phyloP scores from a whole-genome alignment of 2,888 invertebrate genomes.

The Eilema sororculum region DNA sequence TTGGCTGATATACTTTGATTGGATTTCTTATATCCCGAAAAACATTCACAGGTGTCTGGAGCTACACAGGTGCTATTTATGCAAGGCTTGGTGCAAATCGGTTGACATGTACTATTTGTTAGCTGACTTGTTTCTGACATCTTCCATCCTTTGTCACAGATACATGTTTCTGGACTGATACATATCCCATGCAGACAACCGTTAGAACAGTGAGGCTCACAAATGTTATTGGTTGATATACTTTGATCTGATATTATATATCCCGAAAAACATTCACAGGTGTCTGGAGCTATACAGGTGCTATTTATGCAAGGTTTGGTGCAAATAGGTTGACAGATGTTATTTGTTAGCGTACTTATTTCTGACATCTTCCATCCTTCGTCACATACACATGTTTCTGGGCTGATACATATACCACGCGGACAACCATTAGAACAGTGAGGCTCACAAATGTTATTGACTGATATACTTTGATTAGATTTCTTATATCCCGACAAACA shows the following conservation, averaged over 20 bases:
- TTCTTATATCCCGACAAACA: slow-evolving; percentile 20
- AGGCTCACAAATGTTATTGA: not conserved
- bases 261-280: slow-evolving; percentile 22
- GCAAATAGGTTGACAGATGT: slow-evolving; percentile 32
- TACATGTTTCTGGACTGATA: not conserved
- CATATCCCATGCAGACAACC: not conserved
- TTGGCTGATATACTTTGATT: not conserved
- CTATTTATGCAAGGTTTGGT: slow-evolving; percentile 20
- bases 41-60: slow-evolving; percentile 31
- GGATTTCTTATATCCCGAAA: slow-evolving; percentile 9
- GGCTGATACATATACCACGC: not conserved
- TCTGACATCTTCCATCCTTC: not conserved
- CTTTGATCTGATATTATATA: not conserved
- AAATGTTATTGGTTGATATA: not conserved
- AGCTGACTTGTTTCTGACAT: not conserved
- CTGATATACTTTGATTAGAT: not conserved
- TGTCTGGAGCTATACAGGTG: slow-evolving; percentile 25
- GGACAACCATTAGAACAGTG: not conserved
- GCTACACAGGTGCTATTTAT: slow-evolving; percentile 17
- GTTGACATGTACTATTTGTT: slow-evolving; percentile 20
- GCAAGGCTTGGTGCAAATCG: slow-evolving; percentile 29
- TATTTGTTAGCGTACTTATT: not conserved
- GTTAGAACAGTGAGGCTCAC: not conserved
- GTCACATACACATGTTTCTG: not conserved
- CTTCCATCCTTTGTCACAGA: slow-evolving; percentile 1